Conservation (phyloP, 2,888 invertebrate genomes). For the Glyphotaelius pellucidus region DNA sequence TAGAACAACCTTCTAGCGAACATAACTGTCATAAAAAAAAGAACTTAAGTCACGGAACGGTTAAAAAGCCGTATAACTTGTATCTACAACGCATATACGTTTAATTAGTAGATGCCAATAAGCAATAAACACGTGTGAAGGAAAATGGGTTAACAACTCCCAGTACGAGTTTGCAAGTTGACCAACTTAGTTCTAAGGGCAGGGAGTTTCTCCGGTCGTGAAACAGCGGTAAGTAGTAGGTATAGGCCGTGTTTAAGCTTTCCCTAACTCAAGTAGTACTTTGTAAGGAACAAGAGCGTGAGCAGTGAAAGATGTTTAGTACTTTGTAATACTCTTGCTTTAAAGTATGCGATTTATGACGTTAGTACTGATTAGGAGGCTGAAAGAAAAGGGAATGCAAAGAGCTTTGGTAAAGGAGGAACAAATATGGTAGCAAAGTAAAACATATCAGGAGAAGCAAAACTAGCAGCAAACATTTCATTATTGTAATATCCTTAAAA, state of each 20-base stretch:
- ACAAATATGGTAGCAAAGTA: too few relatives aligned
- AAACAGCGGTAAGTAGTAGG: neutral
- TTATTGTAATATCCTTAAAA: too few relatives aligned
- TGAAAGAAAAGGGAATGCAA: too few relatives aligned
- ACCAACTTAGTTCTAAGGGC: conserved; percentile 46
- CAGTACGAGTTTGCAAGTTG: conserved; percentile 26
- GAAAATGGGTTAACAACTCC: conserved; percentile 13
- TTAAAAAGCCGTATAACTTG: neutral
- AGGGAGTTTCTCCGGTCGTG: conserved; percentile 53
- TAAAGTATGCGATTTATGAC: neutral
- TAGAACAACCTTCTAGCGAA: neutral
- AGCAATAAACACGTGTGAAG: neutral
- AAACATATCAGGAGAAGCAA: too few relatives aligned
- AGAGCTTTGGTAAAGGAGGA: too few relatives aligned
- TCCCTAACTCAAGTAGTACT: neutral
- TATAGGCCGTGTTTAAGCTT: neutral
- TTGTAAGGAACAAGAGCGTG: neutral
- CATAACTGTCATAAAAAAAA: neutral
- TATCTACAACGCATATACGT: neutral
- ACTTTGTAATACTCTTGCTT: neutral
- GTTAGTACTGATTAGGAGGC: too few relatives aligned
- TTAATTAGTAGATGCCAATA: neutral
- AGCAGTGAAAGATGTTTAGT: neutral
- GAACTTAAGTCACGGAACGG: neutral
- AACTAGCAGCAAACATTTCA: too few relatives aligned